Evolutionary conservation across 2,113 vertebrate genomes (phyloP), one percentile per base, ranked within the genome.

Genomic region (Nymphicus hollandicus): DNA sequence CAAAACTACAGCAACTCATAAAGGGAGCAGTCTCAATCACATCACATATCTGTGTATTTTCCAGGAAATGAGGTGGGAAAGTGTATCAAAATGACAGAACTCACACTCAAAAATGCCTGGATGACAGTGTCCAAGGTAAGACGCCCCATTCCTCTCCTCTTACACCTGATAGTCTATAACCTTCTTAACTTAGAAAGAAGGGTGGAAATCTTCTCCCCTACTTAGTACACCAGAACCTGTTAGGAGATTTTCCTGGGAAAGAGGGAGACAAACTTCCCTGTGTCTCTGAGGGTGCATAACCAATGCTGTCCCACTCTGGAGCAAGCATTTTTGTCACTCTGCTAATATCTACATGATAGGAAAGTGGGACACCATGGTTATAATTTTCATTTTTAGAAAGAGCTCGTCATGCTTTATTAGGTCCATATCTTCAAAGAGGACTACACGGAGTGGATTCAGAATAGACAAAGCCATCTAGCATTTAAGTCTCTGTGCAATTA

Each of bases 381-480:
- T 89, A 0, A 33, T 71, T 85, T 87, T n/a, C 15, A 58, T 43
- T 68, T 79, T 76, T 41, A 10, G 55, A 63, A 91, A 65, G 69
- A 84, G 29, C 33, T 89, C 44, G 85, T 89, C 85, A 91, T 88
- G 90, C 81, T 89, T 88, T 49, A 72, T 96, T 96, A 95, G 49
- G 27, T 77, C 81, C 6, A 0, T 74, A 81, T 94, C 95, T 97
- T 96, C 93, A 97, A 85, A 96, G 77, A 72, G 37, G 16, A 58
- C 53, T 58, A 25, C 1, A 1, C 0, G 0, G 49, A 69, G 14
- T 65, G 53, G 71, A 61, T 91, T 94, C 79, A 61, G 35, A 85
- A 76, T 35, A 88, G 47, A 66, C 12, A 41, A 71, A 94, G 37
- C 56, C 70, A 25, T 95, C 16, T 25, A 60, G 17, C n/a, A 76